Evolutionary conservation across 2,113 vertebrate genomes (phyloP), one percentile per base, ranked within the genome.

Genomic region (Mesoclemmys tuberculata): DNA sequence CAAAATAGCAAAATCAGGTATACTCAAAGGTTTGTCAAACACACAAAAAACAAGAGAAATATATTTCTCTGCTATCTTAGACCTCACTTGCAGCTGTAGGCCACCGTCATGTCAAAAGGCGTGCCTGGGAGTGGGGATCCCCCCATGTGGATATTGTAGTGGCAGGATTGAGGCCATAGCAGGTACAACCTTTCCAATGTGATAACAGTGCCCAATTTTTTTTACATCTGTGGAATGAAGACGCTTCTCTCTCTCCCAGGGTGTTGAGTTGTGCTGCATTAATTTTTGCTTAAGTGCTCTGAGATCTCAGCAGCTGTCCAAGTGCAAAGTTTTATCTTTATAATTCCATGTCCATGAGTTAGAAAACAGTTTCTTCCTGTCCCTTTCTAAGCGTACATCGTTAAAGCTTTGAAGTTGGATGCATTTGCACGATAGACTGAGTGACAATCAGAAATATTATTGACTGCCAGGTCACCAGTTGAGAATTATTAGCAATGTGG

Each of bases 211-310:
- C 80, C 79, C 61, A 80, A n/a, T 41, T 46, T 94, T 51, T 52
- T 96, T 86, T 91, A 80, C 41, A 96, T 90, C 71, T 64, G 35
- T 5, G 1, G 80, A 89, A 64, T 71, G 64, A 48, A 91, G 82
- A 78, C 3, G 1, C 88, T 90, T 88, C 49, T 93, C 92, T 89
- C 80, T 74, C 84, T 96, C 87, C 48, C 44, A 44, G 87, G 54
- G 78, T 89, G 56, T 91, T 80, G 58, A 93, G 56, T 7, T 38
- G 74, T 13, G 75, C 41, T 31, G 54, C 94, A 90, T 92, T 97
- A 93, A 88, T 94, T 95, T 97, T 94, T 95, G 13, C 82, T 92
- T 88, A 94, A 95, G 90, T 82, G 80, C 94, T 92, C 94, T 88
- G 87, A 78, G 82, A 74, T 96, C 87, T 74, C 49, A 35, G 80